phyloP scores from a whole-genome alignment of 2,888 invertebrate genomes.

The Eumacrocentrus americanus region DNA sequence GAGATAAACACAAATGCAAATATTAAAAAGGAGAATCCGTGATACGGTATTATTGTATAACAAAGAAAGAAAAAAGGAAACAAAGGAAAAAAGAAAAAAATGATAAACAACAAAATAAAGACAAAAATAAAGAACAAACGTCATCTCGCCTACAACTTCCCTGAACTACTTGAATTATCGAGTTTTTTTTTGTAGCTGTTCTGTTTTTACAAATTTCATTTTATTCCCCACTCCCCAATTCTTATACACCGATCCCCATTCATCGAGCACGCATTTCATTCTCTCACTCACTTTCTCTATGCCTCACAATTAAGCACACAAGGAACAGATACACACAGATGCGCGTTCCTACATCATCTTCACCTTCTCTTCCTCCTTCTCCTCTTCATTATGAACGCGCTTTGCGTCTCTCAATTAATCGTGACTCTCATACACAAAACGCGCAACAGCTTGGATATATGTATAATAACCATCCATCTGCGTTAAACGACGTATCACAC shows the following conservation, averaged over 20 bases:
- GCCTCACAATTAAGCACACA: conserved; percentile 8
- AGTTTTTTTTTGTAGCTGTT: conserved; percentile 50
- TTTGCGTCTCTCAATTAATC: conserved; percentile 10
- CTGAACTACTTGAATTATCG: conserved; percentile 41
- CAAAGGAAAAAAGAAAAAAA: conserved; percentile 9
- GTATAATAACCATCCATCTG: conserved; percentile 8
- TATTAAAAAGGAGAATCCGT: conserved; percentile 6
- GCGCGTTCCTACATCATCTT: conserved; percentile 2
- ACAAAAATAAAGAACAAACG: conserved; percentile 4
- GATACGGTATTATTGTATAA: neutral
- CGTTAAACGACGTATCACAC: conserved; percentile 36
- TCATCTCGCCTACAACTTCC: conserved; percentile 30
- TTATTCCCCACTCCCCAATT: conserved; percentile 17
- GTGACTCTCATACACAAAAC: conserved; percentile 17
- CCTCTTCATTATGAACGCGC: conserved; percentile 4
- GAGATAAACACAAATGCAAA: conserved; percentile 13
- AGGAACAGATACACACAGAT: conserved; percentile 14
- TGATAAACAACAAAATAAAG: neutral
- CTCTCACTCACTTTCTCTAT: conserved; percentile 19
- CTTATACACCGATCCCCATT: conserved; percentile 22
- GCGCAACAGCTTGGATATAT: conserved; percentile 18
- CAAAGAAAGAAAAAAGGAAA: conserved; percentile 15
- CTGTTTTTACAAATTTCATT: conserved; percentile 42
- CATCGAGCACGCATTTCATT: conserved; percentile 35
- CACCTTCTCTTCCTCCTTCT: neutral